Percentiles rank a stretch among this genome's conserved stretches.
phyloP scores from a whole-genome alignment of 1,140 invertebrate genomes.

The Dreissena polymorpha region DNA sequence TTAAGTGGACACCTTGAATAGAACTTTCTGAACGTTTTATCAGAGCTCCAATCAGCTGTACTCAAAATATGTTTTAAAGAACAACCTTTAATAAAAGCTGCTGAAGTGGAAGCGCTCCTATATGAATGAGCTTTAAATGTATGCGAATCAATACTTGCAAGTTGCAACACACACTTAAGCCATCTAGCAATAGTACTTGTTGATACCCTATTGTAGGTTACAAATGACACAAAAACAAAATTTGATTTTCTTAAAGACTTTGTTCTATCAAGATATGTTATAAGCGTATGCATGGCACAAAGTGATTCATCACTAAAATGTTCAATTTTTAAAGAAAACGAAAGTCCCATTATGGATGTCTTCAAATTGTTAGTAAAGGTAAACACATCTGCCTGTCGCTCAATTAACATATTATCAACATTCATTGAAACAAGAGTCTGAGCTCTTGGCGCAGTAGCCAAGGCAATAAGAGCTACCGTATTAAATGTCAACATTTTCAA shows the following conservation, averaged over 20 bases:
- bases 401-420: slow-evolving; percentile 14
- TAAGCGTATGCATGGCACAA: slow-evolving; percentile 35
- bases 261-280: slow-evolving; percentile 20
- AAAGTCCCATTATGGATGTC: background rate
- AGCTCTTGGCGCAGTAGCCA: slow-evolving; percentile 23
- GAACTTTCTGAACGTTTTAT: slow-evolving; percentile 34
- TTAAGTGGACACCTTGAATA: slow-evolving; percentile 2
- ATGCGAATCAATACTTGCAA: slow-evolving; percentile 18
- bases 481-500: slow-evolving; percentile 42
- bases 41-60: slow-evolving; percentile 36
- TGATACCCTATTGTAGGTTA: slow-evolving; percentile 22
- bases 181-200: slow-evolving; percentile 43
- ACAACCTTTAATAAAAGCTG: slow-evolving; percentile 32
- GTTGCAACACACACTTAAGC: slow-evolving; percentile 5
- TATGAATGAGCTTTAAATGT: slow-evolving; percentile 34
- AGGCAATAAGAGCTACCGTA: background rate
- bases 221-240: slow-evolving; percentile 31
- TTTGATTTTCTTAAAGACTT: background rate
- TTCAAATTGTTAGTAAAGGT: slow-evolving; percentile 16
- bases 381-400: slow-evolving; percentile 3
- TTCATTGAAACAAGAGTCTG: slow-evolving; percentile 24
- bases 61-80: slow-evolving; percentile 29
- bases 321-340: slow-evolving; percentile 32
- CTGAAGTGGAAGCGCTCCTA: slow-evolving; percentile 15
- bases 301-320: slow-evolving; percentile 21